Conservation (phyloP, 2,888 invertebrate genomes). For the Alsophila aescularia region DNA sequence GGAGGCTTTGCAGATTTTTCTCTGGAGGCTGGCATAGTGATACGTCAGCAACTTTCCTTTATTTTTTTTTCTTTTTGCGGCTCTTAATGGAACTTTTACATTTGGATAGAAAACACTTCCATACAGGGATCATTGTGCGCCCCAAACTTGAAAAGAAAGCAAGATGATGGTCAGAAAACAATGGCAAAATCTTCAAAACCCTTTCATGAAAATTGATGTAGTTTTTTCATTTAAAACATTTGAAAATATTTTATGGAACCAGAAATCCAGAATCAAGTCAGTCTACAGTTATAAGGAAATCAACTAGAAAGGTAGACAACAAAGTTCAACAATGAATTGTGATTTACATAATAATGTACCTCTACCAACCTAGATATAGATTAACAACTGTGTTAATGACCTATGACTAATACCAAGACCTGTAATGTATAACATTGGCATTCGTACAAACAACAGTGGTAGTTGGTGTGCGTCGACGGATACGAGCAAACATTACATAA, state of each 20-base stretch:
- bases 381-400: conserved; percentile 69
- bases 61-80: too few species aligned
- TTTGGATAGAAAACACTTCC: too few species aligned
- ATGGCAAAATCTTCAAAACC: too few species aligned
- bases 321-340: neutral
- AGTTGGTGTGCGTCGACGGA: conserved; percentile 71
- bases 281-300: neutral
- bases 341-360: conserved; percentile 14
- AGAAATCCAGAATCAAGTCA: neutral
- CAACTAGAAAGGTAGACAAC: neutral
- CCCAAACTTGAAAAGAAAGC: too few species aligned
- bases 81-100: too few species aligned
- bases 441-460: conserved; percentile 78
- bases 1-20: too few species aligned
- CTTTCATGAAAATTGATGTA: too few species aligned
- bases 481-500: conserved; percentile 83
- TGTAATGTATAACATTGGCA: conserved; percentile 79
- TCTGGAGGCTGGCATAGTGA: too few species aligned
- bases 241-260: neutral
- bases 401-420: conserved; percentile 77
- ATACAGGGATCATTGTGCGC: too few species aligned
- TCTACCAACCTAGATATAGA: conserved; percentile 21
- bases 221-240: too few species aligned
- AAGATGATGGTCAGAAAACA: too few species aligned
- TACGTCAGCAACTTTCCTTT: too few species aligned